phyloP scores from a whole-genome alignment of 2,888 invertebrate genomes.

The Argyra leucocephala region DNA sequence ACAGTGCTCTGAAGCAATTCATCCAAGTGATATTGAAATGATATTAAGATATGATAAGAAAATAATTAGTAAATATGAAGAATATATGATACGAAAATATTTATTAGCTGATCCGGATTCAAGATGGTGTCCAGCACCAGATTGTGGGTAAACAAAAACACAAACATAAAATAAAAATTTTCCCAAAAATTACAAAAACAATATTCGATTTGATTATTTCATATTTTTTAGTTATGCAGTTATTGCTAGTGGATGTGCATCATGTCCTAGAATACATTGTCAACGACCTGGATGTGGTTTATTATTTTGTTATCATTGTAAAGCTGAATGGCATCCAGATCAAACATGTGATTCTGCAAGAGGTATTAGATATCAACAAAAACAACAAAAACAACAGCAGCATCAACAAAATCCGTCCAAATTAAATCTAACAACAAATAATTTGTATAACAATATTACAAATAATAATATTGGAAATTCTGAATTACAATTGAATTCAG shows the following conservation, averaged over 20 bases:
- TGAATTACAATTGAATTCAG: slow-evolving; percentile 56
- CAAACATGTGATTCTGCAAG: slow-evolving; percentile 95
- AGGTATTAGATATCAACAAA: slow-evolving; percentile 36
- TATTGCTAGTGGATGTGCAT: slow-evolving; percentile 90
- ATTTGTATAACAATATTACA: slow-evolving; percentile 31
- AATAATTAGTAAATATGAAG: slow-evolving; percentile 83
- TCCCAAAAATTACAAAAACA: neutral
- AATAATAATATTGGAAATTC: slow-evolving; percentile 39
- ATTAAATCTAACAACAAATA: too few species aligned
- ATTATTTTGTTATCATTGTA: slow-evolving; percentile 96
- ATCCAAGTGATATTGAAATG: slow-evolving; percentile 66
- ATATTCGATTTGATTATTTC: slow-evolving; percentile 10
- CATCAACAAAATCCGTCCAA: slow-evolving; percentile 28
- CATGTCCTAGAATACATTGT: slow-evolving; percentile 89
- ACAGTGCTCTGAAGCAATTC: slow-evolving; percentile 84
- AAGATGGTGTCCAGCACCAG: slow-evolving; percentile 94
- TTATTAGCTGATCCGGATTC: slow-evolving; percentile 91
- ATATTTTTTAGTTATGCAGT: slow-evolving; percentile 69
- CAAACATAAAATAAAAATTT: too few species aligned
- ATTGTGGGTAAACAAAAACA: slow-evolving; percentile 61
- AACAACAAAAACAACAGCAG: slow-evolving; percentile 47
- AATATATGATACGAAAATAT: slow-evolving; percentile 86
- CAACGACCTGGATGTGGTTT: slow-evolving; percentile 87
- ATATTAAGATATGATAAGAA: slow-evolving; percentile 43
- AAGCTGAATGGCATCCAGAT: slow-evolving; percentile 96